A percentile compares a stretch with the other conserved stretches of the same genome.
Conservation (phyloP, 2,888 invertebrate species). For the Camponotus fellah region DNA sequence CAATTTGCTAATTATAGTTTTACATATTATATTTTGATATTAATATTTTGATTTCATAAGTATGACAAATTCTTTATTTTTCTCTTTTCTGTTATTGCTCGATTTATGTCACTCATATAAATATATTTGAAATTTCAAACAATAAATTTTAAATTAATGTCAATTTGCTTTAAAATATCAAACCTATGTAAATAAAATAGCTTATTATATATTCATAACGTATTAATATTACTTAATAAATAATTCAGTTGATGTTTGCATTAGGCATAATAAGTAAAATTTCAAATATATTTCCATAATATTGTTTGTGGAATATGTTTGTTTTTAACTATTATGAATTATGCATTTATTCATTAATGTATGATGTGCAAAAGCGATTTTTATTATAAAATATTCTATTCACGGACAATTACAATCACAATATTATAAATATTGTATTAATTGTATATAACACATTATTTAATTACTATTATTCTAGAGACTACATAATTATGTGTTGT, state of each 20-base stretch:
- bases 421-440: not conserved
- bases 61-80: not conserved
- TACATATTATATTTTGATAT: not conserved
- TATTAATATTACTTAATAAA: conserved; percentile 10
- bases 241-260: conserved; percentile 1
- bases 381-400: not conserved
- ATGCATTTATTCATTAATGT: not conserved
- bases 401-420: not conserved
- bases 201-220: not conserved
- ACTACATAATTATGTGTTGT: not conserved
- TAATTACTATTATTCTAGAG: not conserved
- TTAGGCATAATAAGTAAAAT: not conserved
- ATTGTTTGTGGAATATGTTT: not conserved
- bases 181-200: not conserved
- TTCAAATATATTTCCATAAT: not conserved
- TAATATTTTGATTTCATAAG: not conserved
- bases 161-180: not conserved
- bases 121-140: not conserved
- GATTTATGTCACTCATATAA: not conserved
- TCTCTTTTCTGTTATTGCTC: not conserved
- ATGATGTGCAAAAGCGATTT: too few relatives aligned
- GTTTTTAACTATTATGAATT: not conserved
- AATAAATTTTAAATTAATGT: not conserved
- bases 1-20: not conserved
- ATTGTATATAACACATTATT: not conserved